phyloP scores from a whole-genome alignment of 1,140 invertebrate genomes.

The Pachyrhynchus sulphureomaculatus region DNA sequence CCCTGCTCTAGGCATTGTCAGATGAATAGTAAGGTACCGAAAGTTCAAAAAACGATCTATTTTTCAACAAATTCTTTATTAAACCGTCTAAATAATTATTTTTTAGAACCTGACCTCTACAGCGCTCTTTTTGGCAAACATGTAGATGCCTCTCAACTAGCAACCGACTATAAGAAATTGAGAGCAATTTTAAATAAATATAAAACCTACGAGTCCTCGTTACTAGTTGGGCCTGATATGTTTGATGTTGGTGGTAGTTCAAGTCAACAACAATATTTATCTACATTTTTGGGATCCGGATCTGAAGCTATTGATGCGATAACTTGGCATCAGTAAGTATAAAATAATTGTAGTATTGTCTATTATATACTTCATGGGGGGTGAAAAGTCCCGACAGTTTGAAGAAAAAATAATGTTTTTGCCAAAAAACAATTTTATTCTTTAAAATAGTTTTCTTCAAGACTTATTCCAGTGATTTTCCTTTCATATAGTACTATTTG shows the following conservation, averaged over 20 bases:
- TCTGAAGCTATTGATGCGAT: conserved; percentile 57
- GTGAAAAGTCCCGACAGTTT: too few species aligned
- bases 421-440: too few species aligned
- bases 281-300: conserved; percentile 60
- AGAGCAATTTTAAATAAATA: conserved; percentile 57
- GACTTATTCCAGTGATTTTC: too few species aligned
- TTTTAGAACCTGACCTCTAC: conserved; percentile 67
- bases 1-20: too few species aligned
- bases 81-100: background rate
- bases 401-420: too few species aligned
- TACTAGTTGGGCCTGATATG: conserved; percentile 67
- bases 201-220: conserved; percentile 56
- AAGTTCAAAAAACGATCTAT: background rate
- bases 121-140: conserved; percentile 60
- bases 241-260: conserved; percentile 44
- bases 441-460: too few species aligned
- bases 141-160: conserved; percentile 60
- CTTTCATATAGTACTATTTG: too few species aligned
- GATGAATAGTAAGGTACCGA: background rate
- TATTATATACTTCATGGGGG: too few species aligned
- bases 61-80: background rate
- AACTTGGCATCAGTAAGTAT: conserved; percentile 66
- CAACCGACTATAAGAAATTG: conserved; percentile 62
- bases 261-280: conserved; percentile 59
- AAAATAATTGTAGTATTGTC: too few species aligned